Conservation (phyloP, 1,140 invertebrate species). For the Aphelinus certus region DNA sequence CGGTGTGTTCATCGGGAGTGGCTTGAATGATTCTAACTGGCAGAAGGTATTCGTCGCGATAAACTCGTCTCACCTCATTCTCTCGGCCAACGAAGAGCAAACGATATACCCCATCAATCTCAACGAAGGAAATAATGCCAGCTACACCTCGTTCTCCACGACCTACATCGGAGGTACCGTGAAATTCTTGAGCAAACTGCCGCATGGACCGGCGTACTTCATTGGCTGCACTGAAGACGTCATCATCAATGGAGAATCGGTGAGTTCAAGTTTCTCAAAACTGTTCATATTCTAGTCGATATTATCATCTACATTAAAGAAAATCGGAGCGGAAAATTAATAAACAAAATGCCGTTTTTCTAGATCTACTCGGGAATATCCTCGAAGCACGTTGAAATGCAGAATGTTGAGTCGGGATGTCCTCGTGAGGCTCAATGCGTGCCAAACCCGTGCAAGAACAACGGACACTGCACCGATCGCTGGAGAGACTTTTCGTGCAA, state of each 20-base stretch:
- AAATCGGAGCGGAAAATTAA: not conserved
- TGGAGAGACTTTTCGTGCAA: slow-evolving; percentile 89
- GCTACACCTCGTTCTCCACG: slow-evolving; percentile 81
- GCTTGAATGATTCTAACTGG: slow-evolving; percentile 87
- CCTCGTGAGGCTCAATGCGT: slow-evolving; percentile 81
- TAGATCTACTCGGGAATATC: slow-evolving; percentile 48
- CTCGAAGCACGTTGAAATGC: slow-evolving; percentile 59
- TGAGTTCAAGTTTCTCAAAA: slow-evolving; percentile 48
- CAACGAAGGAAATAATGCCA: slow-evolving; percentile 77
- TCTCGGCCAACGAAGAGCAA: slow-evolving; percentile 87
- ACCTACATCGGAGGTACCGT: slow-evolving; percentile 83
- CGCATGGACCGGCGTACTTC: slow-evolving; percentile 79
- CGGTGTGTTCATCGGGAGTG: slow-evolving; percentile 85
- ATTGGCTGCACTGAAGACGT: slow-evolving; percentile 94
- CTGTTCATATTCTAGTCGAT: no score
- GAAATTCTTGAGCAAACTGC: slow-evolving; percentile 72
- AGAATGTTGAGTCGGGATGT: slow-evolving; percentile 77
- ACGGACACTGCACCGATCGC: slow-evolving; percentile 86
- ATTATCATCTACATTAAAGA: no score
- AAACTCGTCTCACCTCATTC: slow-evolving; percentile 84
- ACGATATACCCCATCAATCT: slow-evolving; percentile 86
- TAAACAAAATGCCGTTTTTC: not conserved
- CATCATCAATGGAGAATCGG: slow-evolving; percentile 84
- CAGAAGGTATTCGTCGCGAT: slow-evolving; percentile 88
- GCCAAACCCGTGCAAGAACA: slow-evolving; percentile 86